phyloP scores from a whole-genome alignment of 2,888 invertebrate genomes.

The Omphaloscelis lunosa region DNA sequence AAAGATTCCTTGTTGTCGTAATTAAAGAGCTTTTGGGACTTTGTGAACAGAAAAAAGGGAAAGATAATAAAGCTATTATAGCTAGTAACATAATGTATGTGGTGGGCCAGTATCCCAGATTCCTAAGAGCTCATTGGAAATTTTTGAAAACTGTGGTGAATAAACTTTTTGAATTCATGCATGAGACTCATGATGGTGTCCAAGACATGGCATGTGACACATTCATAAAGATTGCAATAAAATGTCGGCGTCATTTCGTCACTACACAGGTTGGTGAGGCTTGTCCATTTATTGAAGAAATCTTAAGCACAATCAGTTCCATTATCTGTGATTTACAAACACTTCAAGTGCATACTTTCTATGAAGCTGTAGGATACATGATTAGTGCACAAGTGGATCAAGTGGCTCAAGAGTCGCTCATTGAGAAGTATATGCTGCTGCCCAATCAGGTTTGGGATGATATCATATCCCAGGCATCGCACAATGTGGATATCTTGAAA shows the following conservation, averaged over 20 bases:
- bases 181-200: slow-evolving; percentile 99
- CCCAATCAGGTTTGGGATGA: slow-evolving; percentile 99
- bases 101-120: slow-evolving; percentile 99
- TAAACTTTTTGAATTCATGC: slow-evolving; percentile 99
- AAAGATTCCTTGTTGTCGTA: slow-evolving; percentile 99
- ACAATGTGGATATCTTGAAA: slow-evolving; percentile 98
- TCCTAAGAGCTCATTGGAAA: slow-evolving; percentile 99
- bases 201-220: slow-evolving; percentile 99
- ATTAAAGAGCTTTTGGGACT: slow-evolving; percentile 99
- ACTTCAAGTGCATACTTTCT: slow-evolving; percentile 99
- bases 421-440: slow-evolving; percentile 99
- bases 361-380: slow-evolving; percentile 99
- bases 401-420: slow-evolving; percentile 97
- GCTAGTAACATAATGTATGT: slow-evolving; percentile 99
- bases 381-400: slow-evolving; percentile 98
- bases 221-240: slow-evolving; percentile 99
- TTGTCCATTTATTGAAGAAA: slow-evolving; percentile 99
- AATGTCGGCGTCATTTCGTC: slow-evolving; percentile 99
- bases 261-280: slow-evolving; percentile 98
- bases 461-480: slow-evolving; percentile 98
- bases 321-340: slow-evolving; percentile 99
- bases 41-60: slow-evolving; percentile 99
- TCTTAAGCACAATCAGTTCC: slow-evolving; percentile 97
- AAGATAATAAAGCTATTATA: slow-evolving; percentile 99
- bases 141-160: slow-evolving; percentile 99